Evolutionary conservation across 2,888 invertebrate species (phyloP), one percentile per base, ranked within the genome.

Genomic region (Andrena bicolor): DNA sequence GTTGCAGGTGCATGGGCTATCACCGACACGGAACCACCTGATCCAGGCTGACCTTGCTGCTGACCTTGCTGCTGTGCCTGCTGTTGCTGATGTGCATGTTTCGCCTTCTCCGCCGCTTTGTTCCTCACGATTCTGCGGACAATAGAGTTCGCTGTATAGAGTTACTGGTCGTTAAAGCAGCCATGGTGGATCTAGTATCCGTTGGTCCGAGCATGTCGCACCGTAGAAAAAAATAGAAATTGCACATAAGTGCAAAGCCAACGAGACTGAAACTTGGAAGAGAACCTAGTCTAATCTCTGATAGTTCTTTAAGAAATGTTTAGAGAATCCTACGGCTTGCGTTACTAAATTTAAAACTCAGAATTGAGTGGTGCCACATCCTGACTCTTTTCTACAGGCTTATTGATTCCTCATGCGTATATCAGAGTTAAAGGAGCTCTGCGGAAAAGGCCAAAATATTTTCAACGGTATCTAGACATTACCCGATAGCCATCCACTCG

Each of bases 21-120:
- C 92, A 97, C 96, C 88, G 96, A 96, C 77, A 96, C 96, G 76
- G 95, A 95, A 88, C 95, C 95, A 82, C 93, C 93, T 75, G 93
- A 92, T 90, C 91, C 94, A 76, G 90, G 90, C 81, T 91, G 93
- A 83, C 90, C 89, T 88, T 90, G 92, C 82, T 95, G 95, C 92
- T 95, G 95, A 93, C 95, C 95, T 91, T 96, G 95, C 90, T 96
- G 96, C 84, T 96, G 95, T 84, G 96, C 96, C 86, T 96, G 96
- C 88, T 96, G 96, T 88, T 96, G 96, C 90, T 97, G 97, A 94
- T 98, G 97, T 60, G 97, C 97, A 91, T 98, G 97, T 93, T 99
- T 98, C 91, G 98, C 98, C 93, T 98, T 99, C 95, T 99, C 99
- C 13, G 99, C 99, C 13, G 99, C 99, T 94, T 99, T 99, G 95